A percentile compares a stretch with the other conserved stretches of the same genome.
phyloP scores from a whole-genome alignment of 2,113 vertebrate genomes.

The Spizaetus ornatus region DNA sequence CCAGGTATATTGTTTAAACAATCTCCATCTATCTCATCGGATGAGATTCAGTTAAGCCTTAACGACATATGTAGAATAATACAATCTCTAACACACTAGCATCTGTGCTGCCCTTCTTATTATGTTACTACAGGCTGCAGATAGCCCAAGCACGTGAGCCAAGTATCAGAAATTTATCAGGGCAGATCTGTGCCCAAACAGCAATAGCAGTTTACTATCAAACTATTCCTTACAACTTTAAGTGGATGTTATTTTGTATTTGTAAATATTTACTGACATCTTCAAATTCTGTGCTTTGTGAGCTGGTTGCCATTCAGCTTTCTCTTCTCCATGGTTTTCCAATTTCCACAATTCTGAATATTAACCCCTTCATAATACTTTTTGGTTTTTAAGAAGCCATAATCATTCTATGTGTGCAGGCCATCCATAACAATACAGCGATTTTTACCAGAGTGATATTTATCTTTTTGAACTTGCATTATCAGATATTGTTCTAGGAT shows the following conservation, averaged over 20 bases:
- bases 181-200: neutral
- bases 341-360: neutral
- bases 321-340: neutral
- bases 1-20: neutral
- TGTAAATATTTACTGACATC: neutral
- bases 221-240: neutral
- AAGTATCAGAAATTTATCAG: neutral
- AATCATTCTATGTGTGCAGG: neutral
- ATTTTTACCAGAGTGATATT: neutral
- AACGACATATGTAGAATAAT: neutral
- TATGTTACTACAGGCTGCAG: neutral
- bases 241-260: neutral
- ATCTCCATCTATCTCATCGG: neutral
- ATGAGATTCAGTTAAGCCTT: neutral
- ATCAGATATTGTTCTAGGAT: neutral
- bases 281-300: neutral
- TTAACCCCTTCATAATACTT: neutral
- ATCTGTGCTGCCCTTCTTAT: neutral
- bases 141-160: neutral
- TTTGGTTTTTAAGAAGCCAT: neutral
- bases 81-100: neutral
- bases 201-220: neutral
- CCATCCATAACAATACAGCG: neutral
- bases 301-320: neutral
- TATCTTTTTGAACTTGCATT: neutral